A percentile compares a stretch with the other conserved stretches of the same genome.
These are phyloP conservation scores for Aptenodytes patagonicus DNA, from an alignment of 2,113 vertebrate species.

Conservation along the genomic window DNA sequence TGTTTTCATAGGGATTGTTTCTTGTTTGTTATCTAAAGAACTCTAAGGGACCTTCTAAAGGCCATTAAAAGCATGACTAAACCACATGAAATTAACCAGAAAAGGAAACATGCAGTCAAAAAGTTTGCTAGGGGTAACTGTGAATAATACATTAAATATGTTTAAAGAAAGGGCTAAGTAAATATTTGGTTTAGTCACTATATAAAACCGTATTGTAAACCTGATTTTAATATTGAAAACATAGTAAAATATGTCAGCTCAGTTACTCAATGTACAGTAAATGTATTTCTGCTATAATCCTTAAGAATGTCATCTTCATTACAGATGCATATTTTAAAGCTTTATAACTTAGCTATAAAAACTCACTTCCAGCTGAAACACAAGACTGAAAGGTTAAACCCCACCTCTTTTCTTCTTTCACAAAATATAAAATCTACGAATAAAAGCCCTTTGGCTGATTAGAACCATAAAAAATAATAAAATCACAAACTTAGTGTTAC, in stretches of 20 bases:
- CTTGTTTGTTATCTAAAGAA: slow-evolving; percentile 60
- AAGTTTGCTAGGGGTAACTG: slow-evolving; percentile 29
- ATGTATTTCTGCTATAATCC: background rate
- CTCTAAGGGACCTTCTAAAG: slow-evolving; percentile 40
- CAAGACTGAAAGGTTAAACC: background rate
- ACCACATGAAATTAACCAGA: slow-evolving; percentile 47
- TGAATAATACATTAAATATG: slow-evolving; percentile 6
- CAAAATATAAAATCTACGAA: background rate
- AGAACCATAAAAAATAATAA: background rate
- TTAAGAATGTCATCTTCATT: background rate
- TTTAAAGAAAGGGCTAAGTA: background rate
- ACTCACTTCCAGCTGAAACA: slow-evolving; percentile 3
- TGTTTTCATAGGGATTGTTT: slow-evolving; percentile 54
- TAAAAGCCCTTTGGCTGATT: background rate
- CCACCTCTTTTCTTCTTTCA: background rate
- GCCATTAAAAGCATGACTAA: slow-evolving; percentile 45
- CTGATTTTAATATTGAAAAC: background rate
- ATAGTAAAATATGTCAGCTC: background rate
- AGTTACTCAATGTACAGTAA: background rate
- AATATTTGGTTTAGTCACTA: background rate
- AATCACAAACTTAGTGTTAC: background rate
- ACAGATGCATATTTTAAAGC: background rate
- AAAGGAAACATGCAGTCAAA: slow-evolving; percentile 36
- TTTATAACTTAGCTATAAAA: background rate
- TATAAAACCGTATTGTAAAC: background rate